phyloP scores from a whole-genome alignment of 2,888 invertebrate genomes.

The Pyrochroa serraticornis region DNA sequence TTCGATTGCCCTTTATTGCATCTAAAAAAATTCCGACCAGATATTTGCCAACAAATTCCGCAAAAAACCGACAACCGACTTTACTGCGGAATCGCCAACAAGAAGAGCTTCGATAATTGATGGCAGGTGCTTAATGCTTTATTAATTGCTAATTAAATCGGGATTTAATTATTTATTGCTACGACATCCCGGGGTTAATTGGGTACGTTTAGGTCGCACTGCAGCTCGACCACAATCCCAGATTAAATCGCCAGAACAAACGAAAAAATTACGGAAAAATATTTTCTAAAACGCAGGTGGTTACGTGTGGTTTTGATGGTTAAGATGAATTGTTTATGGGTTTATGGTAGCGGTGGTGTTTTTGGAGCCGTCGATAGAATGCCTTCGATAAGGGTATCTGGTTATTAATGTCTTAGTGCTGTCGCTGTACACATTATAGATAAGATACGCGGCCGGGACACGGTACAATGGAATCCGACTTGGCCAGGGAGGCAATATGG shows the following conservation, averaged over 20 bases:
- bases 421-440: conserved; percentile 37
- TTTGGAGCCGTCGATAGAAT: not conserved
- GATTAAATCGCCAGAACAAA: too few species aligned
- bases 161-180: too few species aligned
- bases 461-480: conserved; percentile 34
- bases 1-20: conserved; percentile 37
- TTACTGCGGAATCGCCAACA: conserved; percentile 33
- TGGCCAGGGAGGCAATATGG: conserved; percentile 46
- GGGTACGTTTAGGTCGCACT: too few species aligned
- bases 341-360: too few species aligned
- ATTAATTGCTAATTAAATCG: too few species aligned
- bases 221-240: too few species aligned
- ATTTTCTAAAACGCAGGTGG: too few species aligned
- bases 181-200: too few species aligned
- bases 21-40: conserved; percentile 45
- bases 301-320: too few species aligned
- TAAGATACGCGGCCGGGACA: conserved; percentile 44
- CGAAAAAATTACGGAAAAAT: too few species aligned
- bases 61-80: not conserved
- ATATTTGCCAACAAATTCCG: conserved; percentile 39
- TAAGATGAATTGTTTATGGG: too few species aligned
- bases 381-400: conserved; percentile 15
- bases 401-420: conserved; percentile 37
- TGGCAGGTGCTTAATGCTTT: not conserved
- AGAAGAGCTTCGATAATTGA: conserved; percentile 33